Conservation (phyloP, 2,888 invertebrate species). For the Mythimna ferrago region DNA sequence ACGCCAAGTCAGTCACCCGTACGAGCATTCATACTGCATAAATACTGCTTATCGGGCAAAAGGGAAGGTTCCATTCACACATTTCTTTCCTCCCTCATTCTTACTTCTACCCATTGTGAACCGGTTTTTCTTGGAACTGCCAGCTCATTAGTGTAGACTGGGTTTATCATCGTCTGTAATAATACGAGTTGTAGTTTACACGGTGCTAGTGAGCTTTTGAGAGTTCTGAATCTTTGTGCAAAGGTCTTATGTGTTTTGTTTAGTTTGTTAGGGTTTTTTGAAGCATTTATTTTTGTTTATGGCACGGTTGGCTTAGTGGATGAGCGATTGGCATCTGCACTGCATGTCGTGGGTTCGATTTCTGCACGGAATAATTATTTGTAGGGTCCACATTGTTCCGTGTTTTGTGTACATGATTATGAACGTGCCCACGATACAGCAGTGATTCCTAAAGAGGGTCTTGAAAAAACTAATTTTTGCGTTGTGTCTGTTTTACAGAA, state of each 20-base stretch:
- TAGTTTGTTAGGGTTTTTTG: not conserved
- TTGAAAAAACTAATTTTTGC: too few species aligned
- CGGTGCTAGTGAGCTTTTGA: constrained; percentile 9
- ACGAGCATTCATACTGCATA: constrained; percentile 22
- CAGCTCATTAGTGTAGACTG: constrained; percentile 45
- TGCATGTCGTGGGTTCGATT: too few species aligned
- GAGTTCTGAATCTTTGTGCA: not conserved
- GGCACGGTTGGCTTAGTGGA: too few species aligned
- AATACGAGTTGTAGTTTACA: constrained; percentile 27
- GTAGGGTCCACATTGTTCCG: too few species aligned
- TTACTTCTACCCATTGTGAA: constrained; percentile 22
- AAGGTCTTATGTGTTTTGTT: too few species aligned
- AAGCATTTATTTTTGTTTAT: not conserved
- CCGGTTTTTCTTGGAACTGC: constrained; percentile 29
- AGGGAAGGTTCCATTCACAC: constrained; percentile 30
- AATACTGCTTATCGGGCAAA: constrained; percentile 36
- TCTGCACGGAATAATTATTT: too few species aligned
- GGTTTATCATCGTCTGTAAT: constrained; percentile 24
- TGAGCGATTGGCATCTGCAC: too few species aligned
- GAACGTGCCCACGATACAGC: too few species aligned
- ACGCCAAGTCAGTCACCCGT: constrained; percentile 25
- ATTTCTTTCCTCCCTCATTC: constrained; percentile 14
- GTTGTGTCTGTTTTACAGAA: too few species aligned
- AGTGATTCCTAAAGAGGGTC: too few species aligned
- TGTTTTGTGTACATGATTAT: too few species aligned